Evolutionary conservation across 2,113 vertebrate species (phyloP), one percentile per base, ranked within the genome.

Genomic region (Malurus elegans): DNA sequence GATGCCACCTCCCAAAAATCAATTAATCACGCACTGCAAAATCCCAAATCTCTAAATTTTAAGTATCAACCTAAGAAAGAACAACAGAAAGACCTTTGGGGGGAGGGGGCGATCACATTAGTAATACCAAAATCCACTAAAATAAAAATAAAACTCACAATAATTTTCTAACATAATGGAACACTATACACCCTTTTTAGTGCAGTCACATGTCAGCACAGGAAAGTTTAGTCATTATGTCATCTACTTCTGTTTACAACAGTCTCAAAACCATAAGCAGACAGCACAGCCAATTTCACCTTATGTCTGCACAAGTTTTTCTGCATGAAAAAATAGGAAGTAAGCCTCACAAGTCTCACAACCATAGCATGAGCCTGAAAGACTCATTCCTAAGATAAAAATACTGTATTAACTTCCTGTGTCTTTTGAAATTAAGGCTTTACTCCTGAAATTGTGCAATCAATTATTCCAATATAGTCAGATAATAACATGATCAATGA

Each of bases 1-100:
- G 47, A 56, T 0, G 0, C 9, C 0, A 1, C 17, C 11, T 13
- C 26, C 10, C 9, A 31, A 4, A 14, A 67, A 79, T 36, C 26
- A 50, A 60, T 38, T 53, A 78, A 21, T 4, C 18, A 58, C 3
- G 8, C 14, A 6, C 9, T 12, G 53, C 4, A 17, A 44, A 53
- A 31, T 4, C 6, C 9, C 18, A 44, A 70, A 21, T 16, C 7
- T 48, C 29, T 50, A 3, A 29, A 64, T 32, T 47, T 83, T 56
- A 58, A 74, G 57, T 66, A 66, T 34, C 53, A 38, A 3, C 28
- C 14, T 10, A 81, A 84, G 5, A 3, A 87, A 90, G 54, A 9
- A 18, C 2, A 11, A 44, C 18, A 71, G 42, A 51, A 87, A 50
- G 3, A 15, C 20, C 11, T 61, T 57, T 29, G 6, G 14, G 21